These are phyloP conservation scores for Triplophysa bombifrons DNA, from an alignment of 2,797 vertebrate genomes.

Conservation along the genomic window DNA sequence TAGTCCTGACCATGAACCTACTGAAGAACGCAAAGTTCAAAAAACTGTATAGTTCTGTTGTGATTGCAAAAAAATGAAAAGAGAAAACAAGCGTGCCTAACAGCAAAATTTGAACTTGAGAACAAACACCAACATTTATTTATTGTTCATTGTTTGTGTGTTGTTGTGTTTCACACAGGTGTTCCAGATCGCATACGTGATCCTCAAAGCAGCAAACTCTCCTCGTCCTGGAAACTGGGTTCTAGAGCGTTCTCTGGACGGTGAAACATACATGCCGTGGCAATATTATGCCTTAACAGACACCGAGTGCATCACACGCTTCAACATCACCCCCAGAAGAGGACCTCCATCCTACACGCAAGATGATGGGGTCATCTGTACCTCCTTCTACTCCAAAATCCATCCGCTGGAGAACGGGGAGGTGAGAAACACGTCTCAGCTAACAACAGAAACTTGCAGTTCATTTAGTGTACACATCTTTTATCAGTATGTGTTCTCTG, in stretches of 20 bases:
- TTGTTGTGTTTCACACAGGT: slow-evolving; percentile 70
- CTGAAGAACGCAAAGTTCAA: neutral
- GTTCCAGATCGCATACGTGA: slow-evolving; percentile 95
- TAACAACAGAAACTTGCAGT: too few species aligned
- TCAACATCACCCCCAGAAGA: slow-evolving; percentile 84
- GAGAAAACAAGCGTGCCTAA: too few species aligned
- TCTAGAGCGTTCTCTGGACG: slow-evolving; percentile 90
- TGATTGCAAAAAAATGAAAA: neutral
- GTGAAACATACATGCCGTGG: slow-evolving; percentile 87
- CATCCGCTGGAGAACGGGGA: slow-evolving; percentile 97
- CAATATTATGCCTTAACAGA: slow-evolving; percentile 95
- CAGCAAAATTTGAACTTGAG: neutral
- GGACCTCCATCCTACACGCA: slow-evolving; percentile 87
- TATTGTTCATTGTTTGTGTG: neutral
- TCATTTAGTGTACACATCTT: too few species aligned
- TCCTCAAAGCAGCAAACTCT: slow-evolving; percentile 94
- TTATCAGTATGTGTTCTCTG: too few species aligned
- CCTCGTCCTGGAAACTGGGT: slow-evolving; percentile 95
- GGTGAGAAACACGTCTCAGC: slow-evolving; percentile 74
- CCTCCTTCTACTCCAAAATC: slow-evolving; percentile 95
- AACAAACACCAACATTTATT: too few species aligned
- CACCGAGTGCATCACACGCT: slow-evolving; percentile 90
- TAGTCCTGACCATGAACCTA: neutral
- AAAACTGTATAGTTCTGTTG: neutral
- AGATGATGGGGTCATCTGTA: slow-evolving; percentile 97